phyloP scores from a whole-genome alignment of 2,888 invertebrate genomes.

The Hypomecis atomaria region DNA sequence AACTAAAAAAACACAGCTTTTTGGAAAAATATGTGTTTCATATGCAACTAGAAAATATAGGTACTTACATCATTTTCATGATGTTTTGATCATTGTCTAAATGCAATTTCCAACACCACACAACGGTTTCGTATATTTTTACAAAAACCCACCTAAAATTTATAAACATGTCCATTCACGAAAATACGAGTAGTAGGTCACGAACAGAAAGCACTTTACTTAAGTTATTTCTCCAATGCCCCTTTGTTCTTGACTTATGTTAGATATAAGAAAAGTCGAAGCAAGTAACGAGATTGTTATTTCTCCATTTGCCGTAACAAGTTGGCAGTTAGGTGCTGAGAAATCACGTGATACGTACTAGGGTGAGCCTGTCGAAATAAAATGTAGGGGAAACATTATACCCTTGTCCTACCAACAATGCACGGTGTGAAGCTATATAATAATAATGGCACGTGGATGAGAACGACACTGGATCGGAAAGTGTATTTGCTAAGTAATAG shows the following conservation, averaged over 20 bases:
- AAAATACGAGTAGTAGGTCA: slow-evolving; percentile 31
- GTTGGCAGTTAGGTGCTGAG: slow-evolving; percentile 40
- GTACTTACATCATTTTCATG: no score
- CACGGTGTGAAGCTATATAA: neutral
- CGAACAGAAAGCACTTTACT: slow-evolving; percentile 31
- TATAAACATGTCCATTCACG: slow-evolving; percentile 24
- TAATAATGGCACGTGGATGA: no score
- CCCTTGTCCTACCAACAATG: slow-evolving; percentile 3
- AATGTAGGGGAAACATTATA: slow-evolving; percentile 17
- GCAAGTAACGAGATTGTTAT: slow-evolving; percentile 43
- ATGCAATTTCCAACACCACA: no score
- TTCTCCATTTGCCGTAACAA: slow-evolving; percentile 42
- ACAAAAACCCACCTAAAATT: neutral
- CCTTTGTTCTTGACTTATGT: slow-evolving; percentile 42
- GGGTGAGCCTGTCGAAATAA: slow-evolving; percentile 30
- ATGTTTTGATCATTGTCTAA: no score
- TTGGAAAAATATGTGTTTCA: no score
- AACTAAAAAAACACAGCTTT: no score
- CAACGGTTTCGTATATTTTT: no score
- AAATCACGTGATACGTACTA: slow-evolving; percentile 37
- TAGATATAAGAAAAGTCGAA: slow-evolving; percentile 38
- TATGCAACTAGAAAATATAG: no score
- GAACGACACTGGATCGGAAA: no score
- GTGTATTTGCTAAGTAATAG: no score
- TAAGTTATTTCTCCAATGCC: slow-evolving; percentile 38